Percentiles rank a stretch among this genome's conserved stretches.
phyloP scores from a whole-genome alignment of 2,888 invertebrate genomes.

The Spialia ferax region DNA sequence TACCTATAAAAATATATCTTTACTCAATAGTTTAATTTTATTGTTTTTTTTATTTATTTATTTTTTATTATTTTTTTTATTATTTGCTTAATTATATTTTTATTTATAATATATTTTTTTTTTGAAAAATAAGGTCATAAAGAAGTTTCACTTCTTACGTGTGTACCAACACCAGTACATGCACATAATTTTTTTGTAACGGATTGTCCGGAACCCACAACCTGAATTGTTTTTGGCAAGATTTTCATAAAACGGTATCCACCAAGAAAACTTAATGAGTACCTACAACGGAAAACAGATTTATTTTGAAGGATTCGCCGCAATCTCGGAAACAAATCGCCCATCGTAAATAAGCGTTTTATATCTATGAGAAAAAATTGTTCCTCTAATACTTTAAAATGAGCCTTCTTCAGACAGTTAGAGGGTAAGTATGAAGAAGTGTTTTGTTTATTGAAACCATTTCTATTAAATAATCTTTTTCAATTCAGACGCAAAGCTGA shows the following conservation, averaged over 20 bases:
- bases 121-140: too few species aligned
- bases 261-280: slow-evolving; percentile 44
- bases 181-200: background rate
- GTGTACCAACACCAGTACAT: too few species aligned
- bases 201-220: background rate
- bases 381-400: slow-evolving; percentile 5
- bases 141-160: too few species aligned
- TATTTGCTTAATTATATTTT: too few species aligned
- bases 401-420: background rate
- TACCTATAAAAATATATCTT: slow-evolving; percentile 51
- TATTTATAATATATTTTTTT: too few species aligned
- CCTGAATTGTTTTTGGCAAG: background rate
- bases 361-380: slow-evolving; percentile 37
- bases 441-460: background rate
- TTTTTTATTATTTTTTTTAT: too few species aligned
- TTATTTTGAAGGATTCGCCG: slow-evolving; percentile 48
- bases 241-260: slow-evolving; percentile 30
- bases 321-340: slow-evolving; percentile 50
- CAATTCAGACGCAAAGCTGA: too few species aligned
- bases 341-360: slow-evolving; percentile 49
- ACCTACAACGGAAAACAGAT: slow-evolving; percentile 44
- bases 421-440: background rate
- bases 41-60: too few species aligned
- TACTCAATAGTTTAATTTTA: too few species aligned
- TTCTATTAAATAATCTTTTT: too few species aligned